These are phyloP conservation scores for Pteronotus mesoamericanus DNA, from an alignment of 2,797 vertebrate species.

Conservation along the genomic window DNA sequence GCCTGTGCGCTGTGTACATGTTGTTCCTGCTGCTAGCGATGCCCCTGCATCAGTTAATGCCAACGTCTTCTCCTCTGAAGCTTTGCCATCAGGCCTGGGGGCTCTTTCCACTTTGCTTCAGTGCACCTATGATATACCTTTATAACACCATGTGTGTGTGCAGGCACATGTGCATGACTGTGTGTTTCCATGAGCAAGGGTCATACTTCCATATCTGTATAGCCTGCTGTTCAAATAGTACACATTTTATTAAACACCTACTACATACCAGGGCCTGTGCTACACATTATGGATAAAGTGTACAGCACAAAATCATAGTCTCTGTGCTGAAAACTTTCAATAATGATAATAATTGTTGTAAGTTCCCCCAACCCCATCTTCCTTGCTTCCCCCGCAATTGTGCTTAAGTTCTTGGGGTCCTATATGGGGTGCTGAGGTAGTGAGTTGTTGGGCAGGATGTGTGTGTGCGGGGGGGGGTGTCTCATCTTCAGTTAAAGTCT, in stretches of 20 bases:
- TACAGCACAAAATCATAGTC: background rate
- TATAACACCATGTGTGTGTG: background rate
- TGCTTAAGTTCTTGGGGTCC: background rate
- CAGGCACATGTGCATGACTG: background rate
- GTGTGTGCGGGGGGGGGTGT: rapidly evolving
- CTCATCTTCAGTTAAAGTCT: background rate
- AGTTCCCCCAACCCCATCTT: background rate
- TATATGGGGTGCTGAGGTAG: background rate
- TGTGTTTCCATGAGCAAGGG: background rate
- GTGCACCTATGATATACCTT: background rate
- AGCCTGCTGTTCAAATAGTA: background rate
- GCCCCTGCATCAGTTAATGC: rapidly evolving
- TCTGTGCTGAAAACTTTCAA: background rate
- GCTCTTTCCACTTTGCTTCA: background rate
- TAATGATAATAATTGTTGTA: background rate
- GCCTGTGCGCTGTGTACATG: no score
- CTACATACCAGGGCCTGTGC: background rate
- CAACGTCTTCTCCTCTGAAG: background rate
- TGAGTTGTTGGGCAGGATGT: background rate
- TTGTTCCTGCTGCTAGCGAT: background rate
- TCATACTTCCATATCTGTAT: background rate
- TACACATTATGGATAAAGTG: background rate
- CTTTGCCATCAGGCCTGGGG: background rate
- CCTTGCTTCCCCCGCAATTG: background rate
- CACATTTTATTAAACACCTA: background rate